These are phyloP conservation scores for Noturus placidus DNA, from an alignment of 2,113 vertebrate genomes.

Conservation along the genomic window DNA sequence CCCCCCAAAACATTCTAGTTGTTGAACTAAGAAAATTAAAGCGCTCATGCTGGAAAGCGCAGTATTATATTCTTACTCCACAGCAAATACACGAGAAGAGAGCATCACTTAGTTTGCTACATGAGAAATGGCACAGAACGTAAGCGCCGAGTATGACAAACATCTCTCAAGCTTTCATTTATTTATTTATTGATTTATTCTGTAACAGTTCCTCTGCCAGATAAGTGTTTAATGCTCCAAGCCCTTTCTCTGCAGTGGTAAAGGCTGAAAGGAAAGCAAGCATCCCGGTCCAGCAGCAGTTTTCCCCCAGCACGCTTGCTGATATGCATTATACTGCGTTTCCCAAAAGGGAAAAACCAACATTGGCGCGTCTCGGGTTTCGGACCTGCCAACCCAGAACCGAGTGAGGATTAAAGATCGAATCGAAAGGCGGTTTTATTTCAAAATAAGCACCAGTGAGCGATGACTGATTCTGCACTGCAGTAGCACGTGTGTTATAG, in stretches of 20 bases:
- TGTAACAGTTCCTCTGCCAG: not conserved
- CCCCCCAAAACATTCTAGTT: constrained; percentile 15
- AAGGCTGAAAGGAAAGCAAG: constrained; percentile 42
- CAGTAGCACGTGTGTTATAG: not conserved
- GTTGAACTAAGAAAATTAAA: constrained; percentile 6
- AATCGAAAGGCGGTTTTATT: too few species aligned
- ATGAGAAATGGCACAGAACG: not conserved
- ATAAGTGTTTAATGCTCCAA: not conserved
- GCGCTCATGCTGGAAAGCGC: constrained; percentile 41
- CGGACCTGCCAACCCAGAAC: not conserved
- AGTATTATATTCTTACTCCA: constrained; percentile 24
- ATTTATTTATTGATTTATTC: not conserved
- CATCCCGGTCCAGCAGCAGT: constrained; percentile 42
- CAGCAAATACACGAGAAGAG: constrained; percentile 57
- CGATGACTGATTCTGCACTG: too few species aligned
- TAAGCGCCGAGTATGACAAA: not conserved
- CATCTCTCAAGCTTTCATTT: not conserved
- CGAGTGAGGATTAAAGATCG: too few species aligned
- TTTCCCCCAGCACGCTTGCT: constrained; percentile 19
- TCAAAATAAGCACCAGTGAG: too few species aligned
- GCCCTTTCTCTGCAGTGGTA: constrained; percentile 55
- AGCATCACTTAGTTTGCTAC: constrained; percentile 38
- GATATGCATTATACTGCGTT: constrained; percentile 51
- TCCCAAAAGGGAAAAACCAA: constrained; percentile 23
- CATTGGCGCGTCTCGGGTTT: too few species aligned